A percentile compares a stretch with the other conserved stretches of the same genome.
Evolutionary conservation across 2,797 vertebrate genomes (phyloP).

Genomic region (Cacajao melanocephalus): DNA sequence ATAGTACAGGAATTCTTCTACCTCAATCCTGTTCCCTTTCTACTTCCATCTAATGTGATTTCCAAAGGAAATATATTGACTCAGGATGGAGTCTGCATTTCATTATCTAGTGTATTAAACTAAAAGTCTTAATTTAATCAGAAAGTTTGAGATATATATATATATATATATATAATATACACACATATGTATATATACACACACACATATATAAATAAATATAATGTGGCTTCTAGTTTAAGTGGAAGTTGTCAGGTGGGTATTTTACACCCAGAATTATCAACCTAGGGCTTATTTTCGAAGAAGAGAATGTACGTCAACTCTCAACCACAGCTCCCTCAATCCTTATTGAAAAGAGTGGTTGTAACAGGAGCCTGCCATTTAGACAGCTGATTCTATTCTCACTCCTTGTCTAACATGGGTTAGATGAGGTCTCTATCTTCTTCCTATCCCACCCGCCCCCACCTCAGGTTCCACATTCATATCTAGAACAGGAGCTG

Average conservation of each 20-base stretch:
- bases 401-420: neutral
- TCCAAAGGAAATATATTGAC: constrained; percentile 38
- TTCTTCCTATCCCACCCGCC: neutral
- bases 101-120: constrained; percentile 32
- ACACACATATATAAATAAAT: neutral
- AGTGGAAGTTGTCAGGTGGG: neutral
- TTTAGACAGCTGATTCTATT: neutral
- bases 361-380: neutral
- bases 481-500: neutral
- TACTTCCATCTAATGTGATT: neutral
- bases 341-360: neutral
- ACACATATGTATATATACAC: too few species aligned
- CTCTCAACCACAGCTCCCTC: neutral
- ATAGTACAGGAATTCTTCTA: neutral
- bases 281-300: neutral
- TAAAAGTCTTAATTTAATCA: constrained; percentile 35
- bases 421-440: neutral
- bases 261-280: neutral
- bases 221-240: neutral
- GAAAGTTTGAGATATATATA: neutral
- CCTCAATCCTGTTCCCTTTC: neutral
- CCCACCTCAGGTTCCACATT: neutral
- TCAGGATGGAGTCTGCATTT: constrained; percentile 25
- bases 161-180: neutral
- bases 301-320: neutral